Evolutionary conservation across 2,797 vertebrate genomes (phyloP).

Genomic region (Myotis myotis): DNA sequence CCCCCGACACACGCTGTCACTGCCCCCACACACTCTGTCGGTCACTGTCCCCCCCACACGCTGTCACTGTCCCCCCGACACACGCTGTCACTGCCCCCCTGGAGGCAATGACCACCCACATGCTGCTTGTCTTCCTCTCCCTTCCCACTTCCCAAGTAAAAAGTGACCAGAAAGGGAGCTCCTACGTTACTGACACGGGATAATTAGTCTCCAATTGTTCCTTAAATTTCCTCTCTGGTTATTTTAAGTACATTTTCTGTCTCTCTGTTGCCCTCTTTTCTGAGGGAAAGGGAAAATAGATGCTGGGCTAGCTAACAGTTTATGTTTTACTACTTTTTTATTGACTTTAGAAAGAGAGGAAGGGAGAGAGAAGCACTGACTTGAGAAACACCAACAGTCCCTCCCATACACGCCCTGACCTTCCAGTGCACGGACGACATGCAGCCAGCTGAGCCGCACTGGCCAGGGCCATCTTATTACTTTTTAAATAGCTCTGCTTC

Average conservation of each 20-base stretch:
- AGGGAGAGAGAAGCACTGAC: no score
- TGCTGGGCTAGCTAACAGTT: background rate
- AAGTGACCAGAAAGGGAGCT: background rate
- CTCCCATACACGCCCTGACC: no score
- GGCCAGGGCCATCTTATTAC: no score
- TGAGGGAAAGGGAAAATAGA: background rate
- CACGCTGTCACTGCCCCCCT: no score
- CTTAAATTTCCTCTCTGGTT: background rate
- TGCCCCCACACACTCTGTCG: no score
- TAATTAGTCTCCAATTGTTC: background rate
- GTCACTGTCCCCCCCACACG: no score
- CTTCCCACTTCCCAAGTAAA: background rate
- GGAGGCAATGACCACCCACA: background rate
- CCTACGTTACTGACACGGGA: background rate
- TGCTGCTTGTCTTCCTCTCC: background rate
- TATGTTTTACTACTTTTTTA: background rate
- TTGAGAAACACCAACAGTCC: no score
- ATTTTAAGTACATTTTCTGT: background rate
- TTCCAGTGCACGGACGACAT: rapidly evolving
- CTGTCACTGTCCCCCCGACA: no score
- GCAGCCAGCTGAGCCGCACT: no score
- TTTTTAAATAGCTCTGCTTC: background rate
- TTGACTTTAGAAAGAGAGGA: no score
- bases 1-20: no score
- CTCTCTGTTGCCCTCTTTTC: background rate